These are phyloP conservation scores for Setipinna tenuifilis DNA, from an alignment of 2,797 vertebrate species.

Conservation along the genomic window DNA sequence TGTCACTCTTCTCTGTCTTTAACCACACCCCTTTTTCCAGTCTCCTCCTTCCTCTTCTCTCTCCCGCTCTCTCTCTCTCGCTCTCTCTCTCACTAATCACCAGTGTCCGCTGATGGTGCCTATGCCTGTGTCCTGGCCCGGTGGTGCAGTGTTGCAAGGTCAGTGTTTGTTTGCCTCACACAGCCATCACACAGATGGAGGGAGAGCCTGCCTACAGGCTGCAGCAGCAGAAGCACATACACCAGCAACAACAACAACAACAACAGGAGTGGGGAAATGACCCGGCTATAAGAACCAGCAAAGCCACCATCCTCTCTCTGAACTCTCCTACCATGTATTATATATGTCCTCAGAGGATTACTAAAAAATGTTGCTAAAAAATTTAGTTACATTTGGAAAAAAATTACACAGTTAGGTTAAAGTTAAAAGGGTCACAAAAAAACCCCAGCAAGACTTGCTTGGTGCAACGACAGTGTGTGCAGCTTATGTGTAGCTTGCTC, in stretches of 20 bases:
- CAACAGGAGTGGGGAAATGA: no score
- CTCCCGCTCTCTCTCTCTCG: slow-evolving; percentile 51
- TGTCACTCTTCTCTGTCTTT: slow-evolving; percentile 24
- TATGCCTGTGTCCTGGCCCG: slow-evolving; percentile 45
- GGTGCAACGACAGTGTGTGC: neutral
- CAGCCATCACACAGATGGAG: neutral
- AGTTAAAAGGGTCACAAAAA: neutral
- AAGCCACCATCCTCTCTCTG: neutral
- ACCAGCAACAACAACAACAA: neutral
- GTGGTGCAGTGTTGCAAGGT: slow-evolving; percentile 73
- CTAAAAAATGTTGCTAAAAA: neutral
- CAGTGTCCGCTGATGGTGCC: slow-evolving; percentile 44
- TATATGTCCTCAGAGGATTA: neutral
- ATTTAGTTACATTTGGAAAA: no score
- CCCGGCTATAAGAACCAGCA: neutral
- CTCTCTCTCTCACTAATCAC: slow-evolving; percentile 3
- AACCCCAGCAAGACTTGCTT: neutral
- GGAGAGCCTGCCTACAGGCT: neutral
- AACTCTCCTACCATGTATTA: neutral
- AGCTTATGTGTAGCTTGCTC: neutral
- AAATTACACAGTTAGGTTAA: no score
- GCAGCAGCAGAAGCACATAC: neutral
- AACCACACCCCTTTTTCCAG: slow-evolving; percentile 37
- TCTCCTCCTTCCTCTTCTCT: slow-evolving; percentile 43
- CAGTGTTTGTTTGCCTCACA: slow-evolving; percentile 61